Evolutionary conservation across 2,888 invertebrate species (phyloP).

Genomic region (Protonemura montana): DNA sequence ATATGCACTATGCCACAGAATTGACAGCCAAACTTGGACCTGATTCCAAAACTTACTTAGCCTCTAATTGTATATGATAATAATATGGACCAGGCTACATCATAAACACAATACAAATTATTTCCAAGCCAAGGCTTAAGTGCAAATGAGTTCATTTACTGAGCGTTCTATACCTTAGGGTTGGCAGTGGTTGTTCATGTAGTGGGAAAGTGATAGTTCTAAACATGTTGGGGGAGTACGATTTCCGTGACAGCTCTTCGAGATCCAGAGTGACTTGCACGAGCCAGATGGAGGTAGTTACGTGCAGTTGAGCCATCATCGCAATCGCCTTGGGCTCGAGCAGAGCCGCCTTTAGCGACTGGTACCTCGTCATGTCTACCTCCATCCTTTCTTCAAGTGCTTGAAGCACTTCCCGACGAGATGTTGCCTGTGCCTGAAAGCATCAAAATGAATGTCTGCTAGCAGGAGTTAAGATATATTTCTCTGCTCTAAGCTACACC

Average conservation of each 20-base stretch:
- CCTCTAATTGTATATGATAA: no score
- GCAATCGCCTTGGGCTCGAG: slow-evolving; percentile 77
- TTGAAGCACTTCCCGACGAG: slow-evolving; percentile 65
- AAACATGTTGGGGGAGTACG: slow-evolving; percentile 69
- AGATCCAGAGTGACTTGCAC: slow-evolving; percentile 77
- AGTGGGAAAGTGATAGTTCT: slow-evolving; percentile 70
- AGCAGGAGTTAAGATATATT: no score
- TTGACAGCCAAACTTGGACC: no score
- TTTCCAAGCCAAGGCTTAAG: no score
- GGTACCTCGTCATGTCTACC: slow-evolving; percentile 71
- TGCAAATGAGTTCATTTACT: background rate
- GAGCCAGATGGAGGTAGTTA: slow-evolving; percentile 85
- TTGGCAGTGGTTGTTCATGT: slow-evolving; percentile 70
- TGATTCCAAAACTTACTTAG: no score
- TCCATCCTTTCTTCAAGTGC: slow-evolving; percentile 69
- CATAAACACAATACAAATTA: no score
- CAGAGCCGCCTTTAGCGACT: slow-evolving; percentile 77
- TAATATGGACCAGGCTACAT: no score
- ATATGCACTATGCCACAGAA: no score
- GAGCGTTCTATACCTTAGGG: slow-evolving; percentile 65
- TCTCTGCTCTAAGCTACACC: no score
- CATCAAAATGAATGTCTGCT: no score
- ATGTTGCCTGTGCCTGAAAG: slow-evolving; percentile 61
- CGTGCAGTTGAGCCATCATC: slow-evolving; percentile 76
- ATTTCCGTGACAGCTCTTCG: slow-evolving; percentile 56